A percentile compares a stretch with the other conserved stretches of the same genome.
These are phyloP conservation scores for Tetranychus piercei DNA, from an alignment of 2,888 invertebrate species.

Conservation along the genomic window DNA sequence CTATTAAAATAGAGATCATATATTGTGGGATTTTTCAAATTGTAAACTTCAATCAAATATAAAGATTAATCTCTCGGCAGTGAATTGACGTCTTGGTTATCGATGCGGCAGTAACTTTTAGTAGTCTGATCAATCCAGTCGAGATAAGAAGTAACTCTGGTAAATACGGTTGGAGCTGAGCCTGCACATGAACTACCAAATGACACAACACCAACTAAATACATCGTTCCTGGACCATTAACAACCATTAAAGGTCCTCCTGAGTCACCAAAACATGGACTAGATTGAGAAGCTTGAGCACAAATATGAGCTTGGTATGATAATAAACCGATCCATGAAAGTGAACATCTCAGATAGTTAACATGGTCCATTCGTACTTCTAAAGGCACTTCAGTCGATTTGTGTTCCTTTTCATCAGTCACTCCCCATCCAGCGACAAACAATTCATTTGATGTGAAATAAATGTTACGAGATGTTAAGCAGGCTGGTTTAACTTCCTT, in stretches of 20 bases:
- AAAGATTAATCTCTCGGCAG: too few relatives aligned
- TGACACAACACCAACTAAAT: background rate
- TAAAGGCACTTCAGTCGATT: background rate
- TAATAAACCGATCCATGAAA: background rate
- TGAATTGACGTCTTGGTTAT: background rate
- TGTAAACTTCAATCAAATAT: too few relatives aligned
- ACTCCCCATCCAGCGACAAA: background rate
- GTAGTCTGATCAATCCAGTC: background rate
- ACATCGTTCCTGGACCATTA: background rate
- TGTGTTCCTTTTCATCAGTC: background rate
- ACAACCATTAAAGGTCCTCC: conserved; percentile 4
- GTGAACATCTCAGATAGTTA: background rate
- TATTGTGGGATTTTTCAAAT: too few relatives aligned
- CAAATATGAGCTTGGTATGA: background rate
- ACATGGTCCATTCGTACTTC: background rate
- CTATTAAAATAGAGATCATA: too few relatives aligned
- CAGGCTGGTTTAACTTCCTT: background rate
- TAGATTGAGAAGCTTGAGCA: background rate
- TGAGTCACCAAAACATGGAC: conserved; percentile 3
- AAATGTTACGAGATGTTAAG: background rate
- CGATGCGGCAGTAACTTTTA: background rate
- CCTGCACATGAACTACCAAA: background rate
- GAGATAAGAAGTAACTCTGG: background rate
- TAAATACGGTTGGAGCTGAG: background rate
- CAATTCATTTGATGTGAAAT: background rate